Percentiles rank a stretch among this genome's conserved stretches.
Evolutionary conservation across 37 sponge, comb jelly and placozoan genomes (phyloP).

Genomic region (Tethya wilhelma): DNA sequence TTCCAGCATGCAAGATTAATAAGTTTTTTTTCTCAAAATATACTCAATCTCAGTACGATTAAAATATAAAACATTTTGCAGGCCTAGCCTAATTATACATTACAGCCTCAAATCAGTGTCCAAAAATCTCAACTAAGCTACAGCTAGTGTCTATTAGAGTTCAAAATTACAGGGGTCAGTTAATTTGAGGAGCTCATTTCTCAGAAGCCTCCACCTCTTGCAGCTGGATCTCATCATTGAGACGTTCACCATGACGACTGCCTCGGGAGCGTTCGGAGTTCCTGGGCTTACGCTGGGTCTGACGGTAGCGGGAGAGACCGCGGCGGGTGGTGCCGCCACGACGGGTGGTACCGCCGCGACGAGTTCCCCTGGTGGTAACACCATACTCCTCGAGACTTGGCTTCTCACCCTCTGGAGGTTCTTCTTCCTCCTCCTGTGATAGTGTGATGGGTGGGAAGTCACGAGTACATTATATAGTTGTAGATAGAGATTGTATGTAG

Average conservation of each 20-base stretch:
- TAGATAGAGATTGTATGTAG: not conserved
- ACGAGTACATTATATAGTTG: not conserved
- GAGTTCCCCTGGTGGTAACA: not conserved
- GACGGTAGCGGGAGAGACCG: conserved; percentile 51
- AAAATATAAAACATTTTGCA: too few relatives aligned
- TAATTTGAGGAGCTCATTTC: not conserved
- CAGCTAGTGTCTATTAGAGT: not conserved
- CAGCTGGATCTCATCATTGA: conserved; percentile 55
- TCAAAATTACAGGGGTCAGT: not conserved
- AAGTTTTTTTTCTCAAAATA: too few relatives aligned
- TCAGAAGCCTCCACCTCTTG: conserved; percentile 29
- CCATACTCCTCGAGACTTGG: conserved; percentile 26
- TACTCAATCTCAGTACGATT: too few relatives aligned
- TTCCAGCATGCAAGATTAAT: too few relatives aligned
- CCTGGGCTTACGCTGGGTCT: conserved; percentile 76
- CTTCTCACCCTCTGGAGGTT: conserved; percentile 1
- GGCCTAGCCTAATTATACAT: too few relatives aligned
- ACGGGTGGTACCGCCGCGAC: conserved; percentile 24
- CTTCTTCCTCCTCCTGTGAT: conserved; percentile 42
- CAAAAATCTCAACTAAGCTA: not conserved
- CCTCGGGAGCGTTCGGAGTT: conserved; percentile 52
- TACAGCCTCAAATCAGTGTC: too few relatives aligned
- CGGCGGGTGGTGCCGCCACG: conserved; percentile 40
- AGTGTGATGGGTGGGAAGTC: not conserved
- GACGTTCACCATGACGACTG: not conserved